Percentiles rank a stretch among this genome's conserved stretches.
These are phyloP conservation scores for Cydia fagiglandana DNA, from an alignment of 1,140 invertebrate genomes.

Conservation along the genomic window DNA sequence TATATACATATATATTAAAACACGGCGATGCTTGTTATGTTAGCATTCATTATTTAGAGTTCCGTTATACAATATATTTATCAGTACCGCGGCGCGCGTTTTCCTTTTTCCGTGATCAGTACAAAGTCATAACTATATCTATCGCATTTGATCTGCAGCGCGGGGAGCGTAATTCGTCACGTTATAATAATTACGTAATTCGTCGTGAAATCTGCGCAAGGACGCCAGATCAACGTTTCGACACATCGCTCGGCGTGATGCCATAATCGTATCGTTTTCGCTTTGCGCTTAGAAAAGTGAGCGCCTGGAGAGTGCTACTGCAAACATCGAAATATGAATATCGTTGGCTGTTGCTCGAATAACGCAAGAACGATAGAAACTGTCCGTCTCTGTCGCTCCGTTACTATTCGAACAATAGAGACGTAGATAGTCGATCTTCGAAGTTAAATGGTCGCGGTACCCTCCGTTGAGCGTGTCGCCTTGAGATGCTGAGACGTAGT, in stretches of 20 bases:
- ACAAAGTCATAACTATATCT: neutral
- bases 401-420: neutral
- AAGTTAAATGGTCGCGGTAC: neutral
- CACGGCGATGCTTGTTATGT: too few species aligned
- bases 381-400: too few species aligned
- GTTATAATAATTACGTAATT: conserved; percentile 59
- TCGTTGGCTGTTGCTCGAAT: neutral
- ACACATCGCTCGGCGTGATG: conserved; percentile 65
- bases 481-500: conserved; percentile 61
- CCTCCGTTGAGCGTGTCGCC: conserved; percentile 64
- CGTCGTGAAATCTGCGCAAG: conserved; percentile 71
- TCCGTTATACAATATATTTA: too few species aligned
- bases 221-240: conserved; percentile 62
- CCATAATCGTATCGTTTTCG: conserved; percentile 73
- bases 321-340: neutral
- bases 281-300: conserved; percentile 74
- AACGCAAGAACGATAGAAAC: neutral
- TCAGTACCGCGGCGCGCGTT: too few species aligned
- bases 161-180: neutral
- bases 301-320: conserved; percentile 38
- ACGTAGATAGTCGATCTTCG: neutral
- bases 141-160: neutral
- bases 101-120: too few species aligned
- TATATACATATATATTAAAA: too few species aligned
- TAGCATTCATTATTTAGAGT: too few species aligned